Evolutionary conservation across 1,140 invertebrate genomes (phyloP).

Genomic region (Zaprionus africanus): DNA sequence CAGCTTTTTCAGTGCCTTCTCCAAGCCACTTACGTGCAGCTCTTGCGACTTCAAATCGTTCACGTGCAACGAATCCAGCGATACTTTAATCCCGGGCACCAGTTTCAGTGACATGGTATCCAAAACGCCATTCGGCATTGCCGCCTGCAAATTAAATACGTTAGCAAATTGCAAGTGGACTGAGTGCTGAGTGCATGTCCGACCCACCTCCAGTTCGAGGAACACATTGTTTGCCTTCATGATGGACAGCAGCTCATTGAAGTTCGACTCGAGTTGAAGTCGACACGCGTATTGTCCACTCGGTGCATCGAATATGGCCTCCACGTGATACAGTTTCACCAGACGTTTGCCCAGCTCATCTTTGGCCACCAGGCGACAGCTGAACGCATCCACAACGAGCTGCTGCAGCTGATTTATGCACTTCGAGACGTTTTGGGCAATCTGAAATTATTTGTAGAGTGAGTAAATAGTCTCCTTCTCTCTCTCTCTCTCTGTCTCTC

Average conservation of each 20-base stretch:
- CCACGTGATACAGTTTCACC: constrained; percentile 70
- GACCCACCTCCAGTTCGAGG: constrained; percentile 74
- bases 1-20: constrained; percentile 78
- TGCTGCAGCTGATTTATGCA: constrained; percentile 62
- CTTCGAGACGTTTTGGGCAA: constrained; percentile 71
- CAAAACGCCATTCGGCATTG: constrained; percentile 66
- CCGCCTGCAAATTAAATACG: constrained; percentile 52
- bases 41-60: constrained; percentile 72
- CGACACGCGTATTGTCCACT: constrained; percentile 70
- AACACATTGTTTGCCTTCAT: constrained; percentile 72
- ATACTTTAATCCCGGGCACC: constrained; percentile 77
- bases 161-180: not conserved
- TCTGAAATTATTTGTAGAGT: constrained; percentile 37
- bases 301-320: constrained; percentile 64
- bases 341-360: constrained; percentile 59
- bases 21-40: constrained; percentile 76
- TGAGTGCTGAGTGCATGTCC: not conserved
- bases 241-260: constrained; percentile 67
- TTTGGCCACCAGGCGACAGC: constrained; percentile 69
- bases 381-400: constrained; percentile 60
- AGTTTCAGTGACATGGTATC: constrained; percentile 79
- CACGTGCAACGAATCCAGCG: constrained; percentile 54
- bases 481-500: not conserved
- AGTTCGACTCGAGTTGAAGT: constrained; percentile 57
- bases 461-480: not conserved